phyloP scores from a whole-genome alignment of 2,797 vertebrate genomes.

The Tympanoctomys barrerae region DNA sequence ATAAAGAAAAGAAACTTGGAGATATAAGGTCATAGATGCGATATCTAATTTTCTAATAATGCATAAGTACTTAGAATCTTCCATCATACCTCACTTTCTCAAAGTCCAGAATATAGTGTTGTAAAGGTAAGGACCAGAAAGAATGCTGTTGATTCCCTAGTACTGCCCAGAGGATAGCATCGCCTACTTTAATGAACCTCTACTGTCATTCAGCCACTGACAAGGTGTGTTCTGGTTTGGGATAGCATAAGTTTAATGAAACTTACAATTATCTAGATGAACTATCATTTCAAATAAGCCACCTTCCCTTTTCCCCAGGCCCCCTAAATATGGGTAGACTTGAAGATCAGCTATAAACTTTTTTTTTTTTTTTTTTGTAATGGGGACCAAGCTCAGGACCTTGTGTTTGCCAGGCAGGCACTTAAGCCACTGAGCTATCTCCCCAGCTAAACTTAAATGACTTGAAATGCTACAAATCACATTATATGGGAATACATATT shows the following conservation, averaged over 20 bases:
- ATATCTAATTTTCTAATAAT: background rate
- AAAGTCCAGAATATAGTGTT: background rate
- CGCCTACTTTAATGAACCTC: background rate
- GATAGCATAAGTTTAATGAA: background rate
- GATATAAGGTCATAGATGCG: background rate
- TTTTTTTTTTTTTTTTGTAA: too few species aligned
- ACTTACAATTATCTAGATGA: background rate
- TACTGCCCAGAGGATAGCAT: background rate
- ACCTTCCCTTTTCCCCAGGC: background rate
- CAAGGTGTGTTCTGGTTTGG: rapidly evolving
- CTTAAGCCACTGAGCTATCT: too few species aligned
- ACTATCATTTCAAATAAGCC: background rate
- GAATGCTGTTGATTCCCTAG: background rate
- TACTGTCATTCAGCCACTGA: background rate
- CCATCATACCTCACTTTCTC: background rate
- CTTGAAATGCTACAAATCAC: background rate
- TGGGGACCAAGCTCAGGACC: too few species aligned
- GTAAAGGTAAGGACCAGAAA: background rate
- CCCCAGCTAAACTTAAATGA: background rate
- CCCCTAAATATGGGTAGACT: background rate
- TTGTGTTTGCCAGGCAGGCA: too few species aligned
- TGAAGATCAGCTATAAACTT: background rate
- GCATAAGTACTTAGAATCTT: constrained; percentile 28
- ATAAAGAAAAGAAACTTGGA: background rate
- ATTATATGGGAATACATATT: background rate